These are phyloP conservation scores for Eumaeus atala DNA, from an alignment of 1,140 invertebrate genomes.

Conservation along the genomic window DNA sequence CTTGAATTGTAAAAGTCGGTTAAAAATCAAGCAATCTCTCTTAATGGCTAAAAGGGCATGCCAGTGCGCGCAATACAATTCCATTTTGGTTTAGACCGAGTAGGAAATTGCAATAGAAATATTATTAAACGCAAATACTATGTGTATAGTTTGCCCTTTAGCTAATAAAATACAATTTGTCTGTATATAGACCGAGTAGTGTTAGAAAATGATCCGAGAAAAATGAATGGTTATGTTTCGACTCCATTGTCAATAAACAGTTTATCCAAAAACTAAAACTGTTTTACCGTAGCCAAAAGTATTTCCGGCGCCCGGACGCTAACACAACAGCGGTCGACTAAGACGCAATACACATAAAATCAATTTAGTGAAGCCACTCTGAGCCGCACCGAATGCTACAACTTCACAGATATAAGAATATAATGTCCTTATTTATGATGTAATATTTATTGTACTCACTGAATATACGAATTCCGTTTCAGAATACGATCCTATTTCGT, in stretches of 20 bases:
- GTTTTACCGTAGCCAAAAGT: conserved; percentile 25
- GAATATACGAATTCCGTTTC: conserved; percentile 5
- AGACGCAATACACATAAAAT: conserved; percentile 69
- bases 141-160: no score
- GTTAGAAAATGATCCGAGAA: conserved; percentile 13
- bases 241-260: conserved; percentile 19
- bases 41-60: no score
- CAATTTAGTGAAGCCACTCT: conserved; percentile 66
- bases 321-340: conserved; percentile 37
- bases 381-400: conserved; percentile 50
- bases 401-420: conserved; percentile 25
- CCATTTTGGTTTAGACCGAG: no score
- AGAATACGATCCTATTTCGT: neutral
- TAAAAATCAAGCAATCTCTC: no score
- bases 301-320: conserved; percentile 25
- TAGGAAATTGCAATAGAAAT: no score
- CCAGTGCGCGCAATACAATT: no score
- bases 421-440: conserved; percentile 13
- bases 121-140: no score
- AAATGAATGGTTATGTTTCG: conserved; percentile 10
- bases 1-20: no score
- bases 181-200: neutral
- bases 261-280: conserved; percentile 31
- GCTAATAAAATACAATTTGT: neutral
- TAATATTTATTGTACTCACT: neutral